Base-by-base conservation (phyloP, 2,888 invertebrate genomes). In the Mesorhabditis spiculigera region DNA sequence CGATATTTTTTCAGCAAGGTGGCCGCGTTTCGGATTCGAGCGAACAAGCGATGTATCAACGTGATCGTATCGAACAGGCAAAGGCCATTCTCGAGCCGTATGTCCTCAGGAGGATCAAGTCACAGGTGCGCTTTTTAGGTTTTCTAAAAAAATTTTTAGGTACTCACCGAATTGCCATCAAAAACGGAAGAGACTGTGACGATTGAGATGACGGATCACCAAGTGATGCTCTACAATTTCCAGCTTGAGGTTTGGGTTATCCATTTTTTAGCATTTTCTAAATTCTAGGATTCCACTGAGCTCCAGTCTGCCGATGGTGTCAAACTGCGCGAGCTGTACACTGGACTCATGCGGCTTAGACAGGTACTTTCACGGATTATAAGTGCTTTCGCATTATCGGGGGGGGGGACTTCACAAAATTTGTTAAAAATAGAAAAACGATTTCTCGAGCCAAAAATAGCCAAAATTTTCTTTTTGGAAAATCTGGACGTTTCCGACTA, bases 11-110 rank as follows among this genome's bases (percentile, higher is more conserved):
- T 45, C 69, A 76, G 75, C 73, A 77, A 68, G 74, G 58, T 13
- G 58, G 75, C 10, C 75, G 76, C 5, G 75, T 76, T 4, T 72
- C 78, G 6, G 78, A 78, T 10, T 72, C 74, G 10, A 68, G 71
- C 16, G 91, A 92, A 0, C 88, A 91, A 6, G 91, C 92, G 0
- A 88, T 91, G n/a, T 96, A 94, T 87, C 95, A 95, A 86, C 90
- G 91, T 85, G 91, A 93, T 70, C 93, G 94, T 87, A 92, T 97
- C 63, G 91, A 91, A 13, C 93, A 95, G 83, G 96, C 96, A 0
- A 95, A 96, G 86, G 90, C 92, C 67, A 95, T 97, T 78, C 94
- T 97, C 92, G 93, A 92, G 86, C 97, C 97, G 0, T 97, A 97
- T 86, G 91, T 96, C 4, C 89, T 97, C 64, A 89, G 96, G 16